These are phyloP conservation scores for Eurystomus gularis DNA, from an alignment of 2,113 vertebrate species.

Conservation along the genomic window DNA sequence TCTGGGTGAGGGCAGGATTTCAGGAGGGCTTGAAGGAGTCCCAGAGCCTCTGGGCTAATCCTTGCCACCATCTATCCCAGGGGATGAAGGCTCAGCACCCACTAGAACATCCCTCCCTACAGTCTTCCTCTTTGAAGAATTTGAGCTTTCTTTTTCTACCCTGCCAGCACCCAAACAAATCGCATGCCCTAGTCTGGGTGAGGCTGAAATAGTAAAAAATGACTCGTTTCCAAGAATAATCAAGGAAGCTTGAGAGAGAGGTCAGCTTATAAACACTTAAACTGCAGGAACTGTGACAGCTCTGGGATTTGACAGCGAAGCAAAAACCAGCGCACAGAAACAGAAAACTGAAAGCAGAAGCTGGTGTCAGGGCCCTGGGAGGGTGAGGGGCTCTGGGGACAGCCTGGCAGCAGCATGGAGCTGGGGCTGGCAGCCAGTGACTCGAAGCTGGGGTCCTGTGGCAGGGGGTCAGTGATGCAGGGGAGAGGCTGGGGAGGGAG, in stretches of 20 bases:
- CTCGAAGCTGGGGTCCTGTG: not conserved
- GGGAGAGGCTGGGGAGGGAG: too few species aligned
- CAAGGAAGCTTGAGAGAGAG: not conserved
- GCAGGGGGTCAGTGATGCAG: not conserved
- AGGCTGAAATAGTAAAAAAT: not conserved
- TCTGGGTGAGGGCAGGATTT: not conserved
- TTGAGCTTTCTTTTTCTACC: not conserved
- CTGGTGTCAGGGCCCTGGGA: fast-evolving
- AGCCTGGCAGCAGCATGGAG: fast-evolving
- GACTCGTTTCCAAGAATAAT: not conserved
- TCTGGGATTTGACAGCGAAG: not conserved
- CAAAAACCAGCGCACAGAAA: not conserved
- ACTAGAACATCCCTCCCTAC: not conserved
- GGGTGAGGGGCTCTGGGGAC: fast-evolving
- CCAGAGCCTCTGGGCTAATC: not conserved
- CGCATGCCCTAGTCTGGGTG: not conserved
- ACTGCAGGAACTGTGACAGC: not conserved
- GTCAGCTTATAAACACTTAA: not conserved
- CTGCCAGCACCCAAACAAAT: not conserved
- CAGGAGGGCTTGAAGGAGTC: not conserved
- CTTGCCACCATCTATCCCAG: not conserved
- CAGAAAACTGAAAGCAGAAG: not conserved
- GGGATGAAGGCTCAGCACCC: not conserved
- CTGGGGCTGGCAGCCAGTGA: fast-evolving
- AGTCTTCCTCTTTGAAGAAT: not conserved